phyloP scores from a whole-genome alignment of 1,140 invertebrate species.

The Drosophila serrata region DNA sequence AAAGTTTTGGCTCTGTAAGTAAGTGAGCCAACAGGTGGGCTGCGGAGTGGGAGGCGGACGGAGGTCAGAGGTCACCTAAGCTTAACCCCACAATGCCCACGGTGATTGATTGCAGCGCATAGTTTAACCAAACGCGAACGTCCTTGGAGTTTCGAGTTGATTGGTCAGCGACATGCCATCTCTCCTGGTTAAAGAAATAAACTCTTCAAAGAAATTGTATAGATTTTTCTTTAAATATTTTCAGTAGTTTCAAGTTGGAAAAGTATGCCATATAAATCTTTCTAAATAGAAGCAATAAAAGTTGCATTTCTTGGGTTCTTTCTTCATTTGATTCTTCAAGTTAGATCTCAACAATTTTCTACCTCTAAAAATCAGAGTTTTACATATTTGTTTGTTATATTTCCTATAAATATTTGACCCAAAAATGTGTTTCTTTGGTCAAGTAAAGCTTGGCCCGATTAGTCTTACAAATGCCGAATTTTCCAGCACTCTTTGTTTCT shows the following conservation, averaged over 20 bases:
- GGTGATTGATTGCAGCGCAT: conserved; percentile 31
- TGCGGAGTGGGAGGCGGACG: not conserved
- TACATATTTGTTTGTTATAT: no score
- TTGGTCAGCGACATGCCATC: conserved; percentile 32
- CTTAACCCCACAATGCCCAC: conserved; percentile 15
- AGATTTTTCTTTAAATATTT: not conserved
- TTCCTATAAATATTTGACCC: no score
- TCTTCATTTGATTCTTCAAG: no score
- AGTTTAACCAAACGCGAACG: not conserved
- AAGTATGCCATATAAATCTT: not conserved
- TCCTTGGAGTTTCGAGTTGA: conserved; percentile 33
- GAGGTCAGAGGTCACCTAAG: conserved; percentile 26
- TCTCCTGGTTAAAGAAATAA: not conserved
- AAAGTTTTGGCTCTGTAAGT: not conserved
- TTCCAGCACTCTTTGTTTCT: not conserved
- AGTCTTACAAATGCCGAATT: conserved; percentile 2
- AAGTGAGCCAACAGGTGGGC: conserved; percentile 40
- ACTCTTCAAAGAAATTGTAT: no score
- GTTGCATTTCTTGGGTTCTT: not conserved
- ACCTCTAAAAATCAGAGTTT: no score
- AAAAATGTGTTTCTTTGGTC: not conserved
- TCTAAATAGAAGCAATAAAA: not conserved
- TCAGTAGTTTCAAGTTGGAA: not conserved
- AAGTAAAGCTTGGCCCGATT: not conserved
- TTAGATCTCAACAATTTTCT: no score